Base-by-base conservation (phyloP, 2,113 vertebrate genomes). In the Neogobius melanostomus region DNA sequence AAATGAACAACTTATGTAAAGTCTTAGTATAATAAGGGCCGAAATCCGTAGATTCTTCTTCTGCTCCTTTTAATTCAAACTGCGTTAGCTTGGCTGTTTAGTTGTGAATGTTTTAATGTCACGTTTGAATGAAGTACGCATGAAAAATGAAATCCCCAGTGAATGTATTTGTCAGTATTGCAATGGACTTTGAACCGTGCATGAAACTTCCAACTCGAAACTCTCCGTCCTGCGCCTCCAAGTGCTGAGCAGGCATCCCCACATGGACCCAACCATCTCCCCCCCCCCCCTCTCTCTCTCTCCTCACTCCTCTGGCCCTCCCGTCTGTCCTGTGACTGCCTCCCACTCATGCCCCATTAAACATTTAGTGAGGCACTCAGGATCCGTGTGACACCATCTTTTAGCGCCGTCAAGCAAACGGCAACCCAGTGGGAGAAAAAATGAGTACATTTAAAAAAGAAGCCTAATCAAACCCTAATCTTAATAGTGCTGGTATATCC, bases 311-410 rank as follows among this genome's bases (percentile, higher is more conserved):
- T 82, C 75, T 74, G 83, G 77, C 74, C 86, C 87, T 74, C 85
- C 80, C 69, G 51, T 82, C 70, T 74, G 75, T 83, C 83, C 87
- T 83, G 82, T 74, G 68, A 87, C 85, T 85, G 88, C 88, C 87
- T 90, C 87, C 84, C 79, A 83, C 88, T 89, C 87, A 85, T 85
- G 85, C 82, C 88, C 90, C 88, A 90, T 91, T 90, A 91, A 91
- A 91, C 88, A 90, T 91, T 91, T 88, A 91, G 82, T 57, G 74
- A 85, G 77, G 81, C 87, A 86, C 88, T 90, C 84, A 86, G 87
- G 82, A 74, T 88, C 82, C 66, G 74, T 80, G 87, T 86, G 88
- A 90, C 84, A 87, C 85, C 72, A 82, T 91, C 89, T 89, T 88
- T 88, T 87, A 86, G 85, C 70, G 3, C 83, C 74, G 65, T 77